Evolutionary conservation across 1,140 invertebrate species (phyloP), one percentile per base, ranked within the genome.

Genomic region (Drosophila guanche): DNA sequence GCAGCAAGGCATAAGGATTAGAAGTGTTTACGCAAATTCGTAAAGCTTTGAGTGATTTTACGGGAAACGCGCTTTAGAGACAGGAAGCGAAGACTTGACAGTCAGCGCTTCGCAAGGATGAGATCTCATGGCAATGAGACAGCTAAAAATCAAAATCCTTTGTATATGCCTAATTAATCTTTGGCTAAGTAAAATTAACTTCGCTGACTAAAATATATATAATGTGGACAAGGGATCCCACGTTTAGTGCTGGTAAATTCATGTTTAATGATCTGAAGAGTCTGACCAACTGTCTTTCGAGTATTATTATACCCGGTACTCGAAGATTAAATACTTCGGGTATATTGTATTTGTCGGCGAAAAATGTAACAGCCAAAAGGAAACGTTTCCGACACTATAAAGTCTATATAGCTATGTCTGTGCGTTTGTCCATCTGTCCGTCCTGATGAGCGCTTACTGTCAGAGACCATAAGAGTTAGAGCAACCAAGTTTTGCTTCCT

Each of bases 21-120:
- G 81, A 84, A 84, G 80, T 84, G 80, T 84, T 85, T 86, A 85
- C 80, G 81, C 80, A 85, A 85, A 85, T 85, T 81, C 81, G 81
- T 60, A 80, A 76, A 86, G 77, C 81, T 76, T 86, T 86, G 80
- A 85, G 81, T 73, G 80, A 85, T 84, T 86, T 81, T 72, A 61
- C 43, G 80, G 42, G 43, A 61, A 61, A 37, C 48, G 37, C 50
- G 71, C 60, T 58, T 62, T 40, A 71, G 41, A 58, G 42, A 75
- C 62, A 54, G 56, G 50, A 61, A 58, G 52, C 7, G 45, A 51
- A 37, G 47, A 42, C 25, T 60, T 37, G 66, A 70, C 67, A 70
- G 67, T 48, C 43, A 48, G 67, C 60, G 29, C 55, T 60, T 72
- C 16, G 37, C 55, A n/a, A 52, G 37, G 23, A 10, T 12, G 33